Evolutionary conservation across 2,113 vertebrate species (phyloP), one percentile per base, ranked within the genome.

Genomic region (Hydropotes inermis): DNA sequence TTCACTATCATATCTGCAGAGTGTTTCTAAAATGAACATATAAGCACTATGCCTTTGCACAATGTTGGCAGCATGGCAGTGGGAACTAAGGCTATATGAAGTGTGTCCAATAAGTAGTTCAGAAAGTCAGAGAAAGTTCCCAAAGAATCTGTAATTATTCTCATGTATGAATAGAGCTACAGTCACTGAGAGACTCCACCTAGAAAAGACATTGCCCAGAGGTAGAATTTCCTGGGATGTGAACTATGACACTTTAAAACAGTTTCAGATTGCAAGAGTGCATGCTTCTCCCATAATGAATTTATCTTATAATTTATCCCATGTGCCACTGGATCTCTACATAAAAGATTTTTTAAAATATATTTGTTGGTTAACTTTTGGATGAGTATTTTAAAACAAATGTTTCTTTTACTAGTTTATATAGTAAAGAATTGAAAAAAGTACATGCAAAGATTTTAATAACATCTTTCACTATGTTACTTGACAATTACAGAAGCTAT

Each of bases 131-230:
- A 57, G 7, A 19, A 86, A 93, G 52, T 89, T 57, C 81, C 55
- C 14, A 36, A 79, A 92, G 27, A 86, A 85, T 28, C 74, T 91
- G 9, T 55, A 96, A 74, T 97, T 87, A 94, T 83, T 92, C 81
- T 36, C 84, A 54, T 27, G 30, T 85, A 55, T 92, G 36, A 27
- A 50, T 76, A 87, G 82, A 92, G 70, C 45, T 92, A 2, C 82
- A 52, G 60, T 94, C 74, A 76, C 79, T 94, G 28, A 82, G 92
- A 98, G 95, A 96, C 79, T 87, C 76, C 36, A 96, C 45, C 67
- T 91, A 89, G 85, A 90, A 89, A 64, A 93, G 70, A 21, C 27
- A 21, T 45, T 7, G 23, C 16, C 64, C 60, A 61, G 6, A 91
- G 39, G 30, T 61, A 90, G 60, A 14, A 21, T 67, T 60, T 87